phyloP scores from a whole-genome alignment of 2,113 vertebrate species.

The Seriola rivoliana region DNA sequence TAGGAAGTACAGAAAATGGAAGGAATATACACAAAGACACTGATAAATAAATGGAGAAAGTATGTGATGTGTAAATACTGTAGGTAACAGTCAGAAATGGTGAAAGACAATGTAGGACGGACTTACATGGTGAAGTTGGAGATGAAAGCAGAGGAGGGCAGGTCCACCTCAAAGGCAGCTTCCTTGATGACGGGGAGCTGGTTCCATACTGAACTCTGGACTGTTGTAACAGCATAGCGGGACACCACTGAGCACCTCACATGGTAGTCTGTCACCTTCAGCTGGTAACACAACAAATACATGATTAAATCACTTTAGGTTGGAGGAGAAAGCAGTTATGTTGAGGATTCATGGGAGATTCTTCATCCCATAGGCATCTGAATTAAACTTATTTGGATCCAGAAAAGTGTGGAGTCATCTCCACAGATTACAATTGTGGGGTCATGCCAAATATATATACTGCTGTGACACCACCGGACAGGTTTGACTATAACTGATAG shows the following conservation, averaged over 20 bases:
- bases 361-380: not conserved
- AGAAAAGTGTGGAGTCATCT: not conserved
- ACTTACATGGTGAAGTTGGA: slow-evolving; percentile 92
- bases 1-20: too few species aligned
- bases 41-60: too few species aligned
- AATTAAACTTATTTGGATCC: not conserved
- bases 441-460: not conserved
- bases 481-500: not conserved
- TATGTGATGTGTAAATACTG: too few species aligned
- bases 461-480: not conserved
- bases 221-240: slow-evolving; percentile 84
- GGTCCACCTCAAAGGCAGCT: slow-evolving; percentile 88
- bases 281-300: slow-evolving; percentile 62
- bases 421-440: not conserved
- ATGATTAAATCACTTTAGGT: not conserved
- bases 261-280: slow-evolving; percentile 87
- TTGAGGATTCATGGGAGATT: not conserved
- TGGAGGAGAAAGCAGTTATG: not conserved
- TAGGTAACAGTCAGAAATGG: not conserved
- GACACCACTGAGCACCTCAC: slow-evolving; percentile 85
- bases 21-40: not conserved
- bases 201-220: slow-evolving; percentile 86
- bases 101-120: not conserved
- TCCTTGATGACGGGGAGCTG: slow-evolving; percentile 85
- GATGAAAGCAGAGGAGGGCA: slow-evolving; percentile 88